A percentile compares a stretch with the other conserved stretches of the same genome.
Evolutionary conservation across 1,140 invertebrate species (phyloP).

Genomic region (Eupeodes corollae): DNA sequence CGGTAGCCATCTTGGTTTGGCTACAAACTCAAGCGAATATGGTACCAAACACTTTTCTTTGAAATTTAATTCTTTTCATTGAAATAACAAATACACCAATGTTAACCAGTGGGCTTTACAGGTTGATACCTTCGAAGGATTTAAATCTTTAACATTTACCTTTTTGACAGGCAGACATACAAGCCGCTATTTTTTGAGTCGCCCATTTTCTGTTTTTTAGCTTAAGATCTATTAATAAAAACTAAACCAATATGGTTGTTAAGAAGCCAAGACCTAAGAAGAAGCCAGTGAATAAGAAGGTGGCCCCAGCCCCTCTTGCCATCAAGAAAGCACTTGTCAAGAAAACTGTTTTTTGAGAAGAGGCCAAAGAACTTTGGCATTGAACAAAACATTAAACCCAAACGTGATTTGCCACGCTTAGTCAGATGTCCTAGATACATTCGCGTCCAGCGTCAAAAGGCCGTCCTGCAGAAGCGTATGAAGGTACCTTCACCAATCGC

Average conservation of each 20-base stretch:
- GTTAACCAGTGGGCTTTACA: too few species aligned
- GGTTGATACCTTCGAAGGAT: too few species aligned
- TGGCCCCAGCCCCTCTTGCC: slow-evolving; percentile 82
- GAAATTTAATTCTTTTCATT: too few species aligned
- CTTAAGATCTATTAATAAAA: slow-evolving; percentile 24
- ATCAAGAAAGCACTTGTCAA: slow-evolving; percentile 86
- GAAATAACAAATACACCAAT: too few species aligned
- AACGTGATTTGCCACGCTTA: slow-evolving; percentile 91
- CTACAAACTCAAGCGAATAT: too few species aligned
- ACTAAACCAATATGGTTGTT: slow-evolving; percentile 34
- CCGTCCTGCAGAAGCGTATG: slow-evolving; percentile 88
- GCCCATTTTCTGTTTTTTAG: slow-evolving; percentile 30
- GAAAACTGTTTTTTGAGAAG: slow-evolving; percentile 95
- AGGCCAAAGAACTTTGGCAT: slow-evolving; percentile 96
- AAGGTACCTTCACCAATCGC: slow-evolving; percentile 99
- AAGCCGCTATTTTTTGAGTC: slow-evolving; percentile 27
- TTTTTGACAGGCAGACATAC: slow-evolving; percentile 34
- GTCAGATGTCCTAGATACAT: slow-evolving; percentile 99
- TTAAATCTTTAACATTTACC: too few species aligned
- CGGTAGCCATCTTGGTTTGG: too few species aligned
- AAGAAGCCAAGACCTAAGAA: slow-evolving; percentile 54
- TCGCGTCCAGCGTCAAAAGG: slow-evolving; percentile 91
- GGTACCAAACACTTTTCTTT: too few species aligned
- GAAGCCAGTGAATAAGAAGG: slow-evolving; percentile 92
- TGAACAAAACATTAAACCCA: slow-evolving; percentile 96